Conservation (phyloP, 2,888 invertebrate species). For the Blera fallax region DNA sequence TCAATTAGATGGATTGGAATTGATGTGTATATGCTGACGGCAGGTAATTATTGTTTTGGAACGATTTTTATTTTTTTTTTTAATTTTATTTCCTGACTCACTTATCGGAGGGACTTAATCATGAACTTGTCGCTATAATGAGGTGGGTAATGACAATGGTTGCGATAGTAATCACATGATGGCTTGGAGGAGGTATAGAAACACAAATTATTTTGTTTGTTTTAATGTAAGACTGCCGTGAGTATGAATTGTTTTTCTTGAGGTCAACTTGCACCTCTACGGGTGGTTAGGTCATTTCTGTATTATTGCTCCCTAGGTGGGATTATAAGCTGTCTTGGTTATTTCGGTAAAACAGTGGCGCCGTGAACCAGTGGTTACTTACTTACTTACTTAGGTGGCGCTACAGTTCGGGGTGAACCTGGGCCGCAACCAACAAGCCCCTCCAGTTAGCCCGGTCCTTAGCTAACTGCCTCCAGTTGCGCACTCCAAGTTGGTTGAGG, state of each 20-base stretch:
- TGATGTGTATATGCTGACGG: neutral
- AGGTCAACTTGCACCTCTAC: neutral
- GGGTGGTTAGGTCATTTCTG: no score
- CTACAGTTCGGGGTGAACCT: no score
- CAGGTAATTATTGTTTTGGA: slow-evolving; percentile 64
- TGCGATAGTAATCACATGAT: slow-evolving; percentile 38
- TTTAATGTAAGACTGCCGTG: neutral
- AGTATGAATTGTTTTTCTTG: neutral
- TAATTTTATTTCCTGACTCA: slow-evolving; percentile 59
- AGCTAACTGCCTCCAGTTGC: no score
- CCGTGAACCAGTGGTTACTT: no score
- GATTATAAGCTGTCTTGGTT: no score
- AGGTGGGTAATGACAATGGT: slow-evolving; percentile 54
- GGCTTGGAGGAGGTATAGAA: slow-evolving; percentile 11
- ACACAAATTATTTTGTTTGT: neutral
- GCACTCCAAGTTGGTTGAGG: no score
- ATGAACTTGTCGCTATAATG: slow-evolving; percentile 60
- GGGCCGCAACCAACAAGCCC: no score
- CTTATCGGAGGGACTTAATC: slow-evolving; percentile 46
- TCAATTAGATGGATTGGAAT: slow-evolving; percentile 57
- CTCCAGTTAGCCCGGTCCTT: no score
- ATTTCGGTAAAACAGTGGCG: no score
- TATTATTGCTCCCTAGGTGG: no score
- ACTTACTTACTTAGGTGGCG: no score
- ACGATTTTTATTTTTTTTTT: slow-evolving; percentile 37